These are phyloP conservation scores for Enteromius trimaculatus DNA, from an alignment of 2,797 vertebrate genomes.

Conservation along the genomic window DNA sequence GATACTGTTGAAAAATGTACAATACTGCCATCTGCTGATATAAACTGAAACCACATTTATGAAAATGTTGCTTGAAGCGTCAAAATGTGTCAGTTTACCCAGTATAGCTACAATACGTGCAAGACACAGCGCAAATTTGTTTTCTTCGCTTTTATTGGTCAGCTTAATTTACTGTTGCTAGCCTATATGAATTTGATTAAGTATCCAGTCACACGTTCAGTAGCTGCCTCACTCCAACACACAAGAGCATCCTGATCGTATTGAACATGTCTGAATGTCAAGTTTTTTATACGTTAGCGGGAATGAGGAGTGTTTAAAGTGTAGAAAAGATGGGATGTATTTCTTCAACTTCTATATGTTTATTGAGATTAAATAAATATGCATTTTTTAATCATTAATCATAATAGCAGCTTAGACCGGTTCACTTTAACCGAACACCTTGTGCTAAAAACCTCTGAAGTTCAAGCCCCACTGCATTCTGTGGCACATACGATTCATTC, in stretches of 20 bases:
- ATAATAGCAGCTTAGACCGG: background rate
- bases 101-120: background rate
- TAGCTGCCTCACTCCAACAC: background rate
- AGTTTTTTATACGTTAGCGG: background rate
- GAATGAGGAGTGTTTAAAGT: background rate
- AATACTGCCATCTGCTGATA: conserved; percentile 43
- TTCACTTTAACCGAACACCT: background rate
- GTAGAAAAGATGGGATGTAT: background rate
- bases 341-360: background rate
- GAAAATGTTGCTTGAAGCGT: background rate
- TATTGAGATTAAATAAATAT: background rate
- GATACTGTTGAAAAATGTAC: conserved; percentile 14
- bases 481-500: background rate
- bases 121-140: background rate
- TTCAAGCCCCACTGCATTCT: background rate
- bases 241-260: background rate
- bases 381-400: no score
- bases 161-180: background rate
- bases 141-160: background rate
- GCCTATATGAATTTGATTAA: background rate
- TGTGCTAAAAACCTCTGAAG: background rate
- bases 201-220: background rate
- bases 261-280: background rate
- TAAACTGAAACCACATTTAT: background rate
- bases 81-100: background rate